Percentiles rank a stretch among this genome's conserved stretches.
These are phyloP conservation scores for Priocnemis perturbator DNA, from an alignment of 2,888 invertebrate genomes.

Conservation along the genomic window DNA sequence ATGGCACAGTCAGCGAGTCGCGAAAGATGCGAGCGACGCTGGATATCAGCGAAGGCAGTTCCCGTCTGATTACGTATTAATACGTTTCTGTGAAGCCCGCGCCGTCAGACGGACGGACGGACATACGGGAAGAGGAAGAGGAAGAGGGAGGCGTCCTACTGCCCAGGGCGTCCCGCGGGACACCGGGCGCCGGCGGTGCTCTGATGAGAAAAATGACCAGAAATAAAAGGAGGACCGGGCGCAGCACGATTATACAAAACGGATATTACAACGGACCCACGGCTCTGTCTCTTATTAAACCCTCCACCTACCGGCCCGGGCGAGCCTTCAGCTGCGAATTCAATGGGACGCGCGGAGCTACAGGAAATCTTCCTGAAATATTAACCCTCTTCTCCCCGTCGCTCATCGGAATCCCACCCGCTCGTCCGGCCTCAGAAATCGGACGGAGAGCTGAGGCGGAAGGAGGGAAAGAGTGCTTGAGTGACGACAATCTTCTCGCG, in stretches of 20 bases:
- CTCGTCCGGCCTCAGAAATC: neutral
- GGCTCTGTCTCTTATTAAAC: constrained; percentile 60
- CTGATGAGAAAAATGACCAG: constrained; percentile 69
- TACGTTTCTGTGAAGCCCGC: constrained; percentile 68
- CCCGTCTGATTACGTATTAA: constrained; percentile 69
- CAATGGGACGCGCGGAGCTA: constrained; percentile 47
- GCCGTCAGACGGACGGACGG: constrained; percentile 60
- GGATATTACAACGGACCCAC: constrained; percentile 60
- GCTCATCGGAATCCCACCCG: neutral
- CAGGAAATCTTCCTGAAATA: constrained; percentile 51
- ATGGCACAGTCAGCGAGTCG: constrained; percentile 41
- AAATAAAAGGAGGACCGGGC: constrained; percentile 62
- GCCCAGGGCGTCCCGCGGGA: constrained; percentile 68
- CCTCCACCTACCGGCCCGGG: constrained; percentile 43
- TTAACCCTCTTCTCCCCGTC: constrained; percentile 35
- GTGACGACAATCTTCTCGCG: too few species aligned
- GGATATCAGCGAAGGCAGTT: constrained; percentile 54
- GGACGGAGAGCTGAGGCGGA: neutral
- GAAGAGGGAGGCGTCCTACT: constrained; percentile 48
- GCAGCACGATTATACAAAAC: constrained; percentile 64
- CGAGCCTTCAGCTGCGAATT: constrained; percentile 48
- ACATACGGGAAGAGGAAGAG: constrained; percentile 43
- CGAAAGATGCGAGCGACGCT: constrained; percentile 47
- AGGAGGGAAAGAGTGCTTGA: neutral
- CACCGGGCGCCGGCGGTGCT: constrained; percentile 52